Evolutionary conservation across 2,888 invertebrate species (phyloP).

Genomic region (Drosophila eohydei): DNA sequence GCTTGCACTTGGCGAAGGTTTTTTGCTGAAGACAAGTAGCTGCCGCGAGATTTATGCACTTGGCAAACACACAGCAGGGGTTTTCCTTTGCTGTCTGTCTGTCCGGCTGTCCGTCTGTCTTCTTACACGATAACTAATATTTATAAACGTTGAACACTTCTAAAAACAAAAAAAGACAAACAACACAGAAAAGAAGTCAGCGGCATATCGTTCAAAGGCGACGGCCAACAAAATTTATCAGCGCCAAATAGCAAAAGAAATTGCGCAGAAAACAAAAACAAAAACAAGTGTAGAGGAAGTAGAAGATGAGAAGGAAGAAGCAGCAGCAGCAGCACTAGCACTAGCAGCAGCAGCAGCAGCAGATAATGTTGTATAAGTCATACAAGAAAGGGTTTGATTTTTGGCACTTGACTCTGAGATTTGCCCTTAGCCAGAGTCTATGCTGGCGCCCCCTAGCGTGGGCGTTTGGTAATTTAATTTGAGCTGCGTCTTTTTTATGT

Average conservation of each 20-base stretch:
- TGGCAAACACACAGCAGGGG: conserved; percentile 78
- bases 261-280: conserved; percentile 46
- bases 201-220: conserved; percentile 81
- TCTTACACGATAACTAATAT: conserved; percentile 76
- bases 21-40: conserved; percentile 62
- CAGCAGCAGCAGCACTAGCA: background rate
- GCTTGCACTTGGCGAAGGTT: conserved; percentile 42
- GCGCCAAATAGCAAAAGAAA: conserved; percentile 59
- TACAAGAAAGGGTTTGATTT: conserved; percentile 74
- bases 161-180: conserved; percentile 11
- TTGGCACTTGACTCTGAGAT: conserved; percentile 73
- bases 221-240: conserved; percentile 79
- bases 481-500: conserved; percentile 68
- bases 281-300: conserved; percentile 8
- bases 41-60: conserved; percentile 81
- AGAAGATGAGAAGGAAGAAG: conserved; percentile 45
- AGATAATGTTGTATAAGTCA: conserved; percentile 66
- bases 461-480: conserved; percentile 77
- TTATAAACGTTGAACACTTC: conserved; percentile 62
- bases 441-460: conserved; percentile 72
- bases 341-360: conserved; percentile 30
- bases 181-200: conserved; percentile 65
- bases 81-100: conserved; percentile 53
- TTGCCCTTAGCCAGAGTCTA: conserved; percentile 7
- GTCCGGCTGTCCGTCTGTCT: conserved; percentile 24